Base-by-base conservation (phyloP, 2,797 vertebrate genomes). In the Botia almorhae region DNA sequence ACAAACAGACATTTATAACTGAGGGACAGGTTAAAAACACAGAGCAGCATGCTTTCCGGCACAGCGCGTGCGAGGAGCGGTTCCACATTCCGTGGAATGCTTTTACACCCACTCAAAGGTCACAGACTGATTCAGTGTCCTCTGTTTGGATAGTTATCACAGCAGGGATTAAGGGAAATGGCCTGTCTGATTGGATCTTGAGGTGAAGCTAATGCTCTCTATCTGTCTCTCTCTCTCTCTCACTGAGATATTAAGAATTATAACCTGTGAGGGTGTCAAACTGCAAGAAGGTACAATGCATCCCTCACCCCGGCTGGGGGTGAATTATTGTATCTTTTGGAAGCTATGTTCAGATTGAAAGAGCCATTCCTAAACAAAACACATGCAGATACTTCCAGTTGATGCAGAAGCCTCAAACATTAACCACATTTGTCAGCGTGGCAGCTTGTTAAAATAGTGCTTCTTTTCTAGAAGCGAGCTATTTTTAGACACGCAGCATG, bases 61-160 rank as follows among this genome's bases (percentile, higher is more conserved):
- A 81, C 61, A 39, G 81, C 23, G 51, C 33, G 33, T 50, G 61
- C 10, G 43, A 69, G 48, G 69, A 69, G 16, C 12, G 56, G 64
- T 58, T 26, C 23, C 23, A 26, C 23, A 26, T 26, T 26, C 23
- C 23, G 46, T 48, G 60, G 77, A 79, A 70, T 84, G 83, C 83
- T 86, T 80, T 87, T 85, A 83, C 82, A 76, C 85, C 74, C 71
- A 84, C 78, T 56, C 78, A 84, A 84, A 88, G 86, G 88, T 86
- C 82, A 88, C 56, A 80, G 80, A 73, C 85, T 82, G 80, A 85
- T 87, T 86, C 82, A 67, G 77, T 84, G 81, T 84, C 79, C 83
- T 82, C 82, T 78, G 77, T 81, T 69, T 69, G 71, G 65, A 80
- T 76, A 63, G 82, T 85, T 87, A 83, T 86, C 81, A 69, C 86